A percentile compares a stretch with the other conserved stretches of the same genome.
These are phyloP conservation scores for Caenorhabditis auriculariae DNA, from an alignment of 2,888 invertebrate genomes.

Conservation along the genomic window DNA sequence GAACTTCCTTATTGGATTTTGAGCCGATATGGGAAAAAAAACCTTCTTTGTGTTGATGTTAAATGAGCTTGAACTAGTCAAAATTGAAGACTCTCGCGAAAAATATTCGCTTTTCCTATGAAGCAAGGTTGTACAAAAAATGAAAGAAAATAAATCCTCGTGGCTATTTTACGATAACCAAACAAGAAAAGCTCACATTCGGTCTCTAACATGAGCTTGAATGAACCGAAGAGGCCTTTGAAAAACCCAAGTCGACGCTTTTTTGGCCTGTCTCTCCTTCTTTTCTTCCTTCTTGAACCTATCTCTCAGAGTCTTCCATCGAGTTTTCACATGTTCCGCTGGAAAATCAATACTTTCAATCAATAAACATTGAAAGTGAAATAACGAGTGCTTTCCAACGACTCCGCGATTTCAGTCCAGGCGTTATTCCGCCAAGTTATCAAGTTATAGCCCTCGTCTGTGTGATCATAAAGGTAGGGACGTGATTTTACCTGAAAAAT, in stretches of 20 bases:
- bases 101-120: no score
- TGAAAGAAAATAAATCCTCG: no score
- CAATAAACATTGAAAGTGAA: neutral
- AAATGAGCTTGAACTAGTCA: no score
- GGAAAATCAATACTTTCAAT: neutral
- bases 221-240: constrained; percentile 37
- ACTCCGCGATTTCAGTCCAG: constrained; percentile 36
- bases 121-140: no score
- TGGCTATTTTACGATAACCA: no score
- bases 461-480: constrained; percentile 34
- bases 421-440: constrained; percentile 33
- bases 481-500: constrained; percentile 16
- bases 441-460: constrained; percentile 37
- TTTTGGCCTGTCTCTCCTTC: constrained; percentile 32
- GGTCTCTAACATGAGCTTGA: constrained; percentile 33
- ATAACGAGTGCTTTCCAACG: constrained; percentile 25
- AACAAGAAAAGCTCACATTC: constrained; percentile 16
- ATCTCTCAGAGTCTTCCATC: constrained; percentile 57
- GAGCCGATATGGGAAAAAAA: no score
- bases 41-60: no score
- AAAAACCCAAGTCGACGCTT: constrained; percentile 36
- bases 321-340: constrained; percentile 50
- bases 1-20: no score
- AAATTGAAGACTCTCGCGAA: no score
- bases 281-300: constrained; percentile 54